Evolutionary conservation across 2,113 vertebrate species (phyloP), one percentile per base, ranked within the genome.

Genomic region (Tretioscincus oriximinensis): DNA sequence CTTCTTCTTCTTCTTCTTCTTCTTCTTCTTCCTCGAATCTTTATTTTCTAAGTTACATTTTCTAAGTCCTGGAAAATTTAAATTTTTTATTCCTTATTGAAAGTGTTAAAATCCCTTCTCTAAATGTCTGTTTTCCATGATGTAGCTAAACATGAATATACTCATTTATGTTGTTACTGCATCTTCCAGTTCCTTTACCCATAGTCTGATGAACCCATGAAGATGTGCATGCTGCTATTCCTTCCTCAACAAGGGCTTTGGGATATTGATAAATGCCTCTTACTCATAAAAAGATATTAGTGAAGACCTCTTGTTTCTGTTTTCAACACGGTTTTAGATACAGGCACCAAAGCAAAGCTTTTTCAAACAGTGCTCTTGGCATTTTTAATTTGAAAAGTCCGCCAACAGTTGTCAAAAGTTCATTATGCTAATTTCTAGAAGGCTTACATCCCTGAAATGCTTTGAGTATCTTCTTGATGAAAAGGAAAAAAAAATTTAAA

Each of bases 371-470:
- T 14, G 49, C 8, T 5, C 26, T 81, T 58, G 49, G 66, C 54
- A 28, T 29, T 41, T 18, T 58, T 74, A 58, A 79, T 24, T 77
- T 66, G 16, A 63, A 28, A 51, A 26, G 60, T 45, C 54, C 35
- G 29, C 54, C n/a, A 45, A 18, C 31, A 76, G 51, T 20, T 5
- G 12, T 51, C n/a, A 61, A 7, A 9, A 47, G 8, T 45, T 65
- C 63, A 75, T 67, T 60, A 60, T 9, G 60, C 68, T 75, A n/a
- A 29, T 29, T 75, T 81, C 35, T 69, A 76, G 35, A 63, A 35
- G 54, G 7, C n/a, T 49, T 69, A 20, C 14, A 47, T 81, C 73
- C 61, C 20, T 24, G 9, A 61, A 61, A 76, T 69, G 58, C 20
- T 69, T 76, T 81, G 35, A 76, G 65, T 20, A 63, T 61, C 16